A percentile compares a stretch with the other conserved stretches of the same genome.
These are phyloP conservation scores for Pimpla rufipes DNA, from an alignment of 2,888 invertebrate species.

Conservation along the genomic window DNA sequence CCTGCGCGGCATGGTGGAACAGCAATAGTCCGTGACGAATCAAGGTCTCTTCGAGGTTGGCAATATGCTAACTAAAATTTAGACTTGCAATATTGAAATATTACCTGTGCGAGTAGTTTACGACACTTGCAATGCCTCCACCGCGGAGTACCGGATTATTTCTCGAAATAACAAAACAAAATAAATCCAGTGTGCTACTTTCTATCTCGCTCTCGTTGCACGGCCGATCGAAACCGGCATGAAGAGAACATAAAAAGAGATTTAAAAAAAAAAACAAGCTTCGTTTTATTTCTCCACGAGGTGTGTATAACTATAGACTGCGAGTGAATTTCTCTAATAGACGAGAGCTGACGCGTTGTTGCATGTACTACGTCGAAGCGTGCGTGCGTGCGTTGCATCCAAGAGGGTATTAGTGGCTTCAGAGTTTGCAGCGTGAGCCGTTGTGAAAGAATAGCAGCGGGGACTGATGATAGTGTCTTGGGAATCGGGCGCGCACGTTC, in stretches of 20 bases:
- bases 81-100: too few species aligned
- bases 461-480: slow-evolving; percentile 1
- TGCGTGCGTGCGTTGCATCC: slow-evolving; percentile 45
- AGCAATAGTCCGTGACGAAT: not conserved
- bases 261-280: not conserved
- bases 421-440: not conserved
- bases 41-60: not conserved
- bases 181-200: slow-evolving; percentile 8
- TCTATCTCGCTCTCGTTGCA: slow-evolving; percentile 8
- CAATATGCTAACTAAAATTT: not conserved
- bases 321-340: slow-evolving; percentile 25
- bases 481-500: slow-evolving; percentile 4
- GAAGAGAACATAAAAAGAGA: not conserved
- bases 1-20: not conserved
- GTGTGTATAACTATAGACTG: not conserved
- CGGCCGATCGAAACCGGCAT: slow-evolving; percentile 1
- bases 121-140: not conserved
- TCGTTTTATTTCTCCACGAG: not conserved
- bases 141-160: not conserved
- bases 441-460: slow-evolving; percentile 24
- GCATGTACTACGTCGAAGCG: slow-evolving; percentile 9
- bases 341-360: not conserved
- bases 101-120: not conserved
- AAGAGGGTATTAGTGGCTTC: slow-evolving; percentile 15
- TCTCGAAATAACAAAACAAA: not conserved